Evolutionary conservation across 92 coral and sea anemone genomes (phyloP).

Genomic region (Epizoanthus ramosus): DNA sequence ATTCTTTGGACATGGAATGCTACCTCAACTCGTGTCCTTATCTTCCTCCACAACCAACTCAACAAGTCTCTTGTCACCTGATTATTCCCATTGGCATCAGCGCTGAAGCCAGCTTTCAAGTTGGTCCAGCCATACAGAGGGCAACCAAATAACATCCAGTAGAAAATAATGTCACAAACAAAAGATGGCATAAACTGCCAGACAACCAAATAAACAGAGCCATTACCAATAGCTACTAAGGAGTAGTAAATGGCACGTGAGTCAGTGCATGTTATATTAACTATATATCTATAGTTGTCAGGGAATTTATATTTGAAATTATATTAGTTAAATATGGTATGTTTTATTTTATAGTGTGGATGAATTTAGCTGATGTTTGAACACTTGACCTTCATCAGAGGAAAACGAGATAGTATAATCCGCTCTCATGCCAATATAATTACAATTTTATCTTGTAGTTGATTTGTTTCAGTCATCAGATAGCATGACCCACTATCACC

Average conservation of each 20-base stretch:
- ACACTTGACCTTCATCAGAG: too few species aligned
- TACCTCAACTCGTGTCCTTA: constrained; percentile 39
- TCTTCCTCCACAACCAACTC: constrained; percentile 74
- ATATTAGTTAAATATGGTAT: too few species aligned
- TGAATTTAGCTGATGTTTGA: too few species aligned
- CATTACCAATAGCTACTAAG: constrained; percentile 61
- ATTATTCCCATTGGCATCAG: constrained; percentile 43
- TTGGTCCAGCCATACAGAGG: constrained; percentile 85
- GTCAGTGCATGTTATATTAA: too few species aligned
- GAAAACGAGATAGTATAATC: too few species aligned
- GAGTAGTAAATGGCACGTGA: constrained; percentile 28
- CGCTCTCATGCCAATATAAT: too few species aligned
- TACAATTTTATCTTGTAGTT: too few species aligned
- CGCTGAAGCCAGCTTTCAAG: constrained; percentile 58
- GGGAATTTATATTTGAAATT: too few species aligned
- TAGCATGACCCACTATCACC: too few species aligned
- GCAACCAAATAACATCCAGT: constrained; percentile 77
- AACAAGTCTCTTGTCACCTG: constrained; percentile 35
- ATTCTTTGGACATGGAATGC: constrained; percentile 16
- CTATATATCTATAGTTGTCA: too few species aligned
- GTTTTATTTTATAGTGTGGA: too few species aligned
- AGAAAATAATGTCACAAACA: constrained; percentile 76
- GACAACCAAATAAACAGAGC: constrained; percentile 62
- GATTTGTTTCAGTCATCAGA: too few species aligned
- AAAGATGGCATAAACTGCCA: constrained; percentile 75